Percentiles rank a stretch among this genome's conserved stretches.
Evolutionary conservation across 2,113 vertebrate species (phyloP).

Genomic region (Empidonax alnorum): DNA sequence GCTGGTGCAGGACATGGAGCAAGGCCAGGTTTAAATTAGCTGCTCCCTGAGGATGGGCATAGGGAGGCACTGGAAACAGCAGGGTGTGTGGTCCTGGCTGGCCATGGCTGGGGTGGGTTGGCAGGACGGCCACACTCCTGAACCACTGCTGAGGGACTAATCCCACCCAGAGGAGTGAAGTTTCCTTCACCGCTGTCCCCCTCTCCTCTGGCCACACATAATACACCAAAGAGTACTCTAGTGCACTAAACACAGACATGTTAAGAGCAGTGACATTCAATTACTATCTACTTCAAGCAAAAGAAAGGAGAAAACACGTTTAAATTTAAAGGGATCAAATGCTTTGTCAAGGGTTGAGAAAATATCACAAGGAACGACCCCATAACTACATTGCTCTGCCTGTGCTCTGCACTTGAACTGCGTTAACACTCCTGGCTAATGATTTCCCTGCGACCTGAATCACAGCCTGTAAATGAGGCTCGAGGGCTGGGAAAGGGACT

Average conservation of each 20-base stretch:
- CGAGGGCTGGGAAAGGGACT: neutral
- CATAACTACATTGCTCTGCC: neutral
- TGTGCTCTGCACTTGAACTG: neutral
- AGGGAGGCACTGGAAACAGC: neutral
- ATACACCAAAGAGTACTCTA: neutral
- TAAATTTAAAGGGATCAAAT: conserved; percentile 12
- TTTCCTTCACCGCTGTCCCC: neutral
- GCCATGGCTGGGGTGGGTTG: neutral
- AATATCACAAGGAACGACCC: neutral
- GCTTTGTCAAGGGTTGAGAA: neutral
- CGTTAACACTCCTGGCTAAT: neutral
- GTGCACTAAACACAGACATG: neutral
- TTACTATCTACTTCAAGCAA: neutral
- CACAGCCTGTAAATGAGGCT: neutral
- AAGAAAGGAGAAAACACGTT: neutral
- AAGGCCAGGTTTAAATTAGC: neutral
- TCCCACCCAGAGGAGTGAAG: neutral
- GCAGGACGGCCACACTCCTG: rapidly evolving
- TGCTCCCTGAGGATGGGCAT: neutral
- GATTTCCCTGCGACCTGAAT: neutral
- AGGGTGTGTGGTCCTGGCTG: rapidly evolving
- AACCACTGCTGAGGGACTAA: neutral
- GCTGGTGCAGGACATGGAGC: neutral
- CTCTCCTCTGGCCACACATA: neutral
- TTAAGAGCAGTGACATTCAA: conserved; percentile 8